Evolutionary conservation across 1,140 invertebrate species (phyloP).

Genomic region (Eumaeus atala): DNA sequence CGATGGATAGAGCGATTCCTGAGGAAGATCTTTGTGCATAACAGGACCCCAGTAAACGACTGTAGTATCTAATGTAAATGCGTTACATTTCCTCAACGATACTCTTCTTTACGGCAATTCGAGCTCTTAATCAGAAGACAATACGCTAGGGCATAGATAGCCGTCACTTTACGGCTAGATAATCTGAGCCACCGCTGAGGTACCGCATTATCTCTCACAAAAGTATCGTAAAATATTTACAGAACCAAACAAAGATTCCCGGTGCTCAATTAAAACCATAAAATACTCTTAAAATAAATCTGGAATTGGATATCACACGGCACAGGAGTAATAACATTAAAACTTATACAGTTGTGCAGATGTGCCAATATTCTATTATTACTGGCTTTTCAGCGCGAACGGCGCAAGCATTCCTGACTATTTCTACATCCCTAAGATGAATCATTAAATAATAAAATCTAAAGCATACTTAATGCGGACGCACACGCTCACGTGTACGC

Average conservation of each 20-base stretch:
- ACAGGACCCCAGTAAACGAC: no score
- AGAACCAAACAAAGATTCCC: constrained; percentile 55
- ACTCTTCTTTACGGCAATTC: no score
- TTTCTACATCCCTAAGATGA: constrained; percentile 74
- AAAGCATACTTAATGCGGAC: constrained; percentile 71
- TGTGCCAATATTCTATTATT: constrained; percentile 74
- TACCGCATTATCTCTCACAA: no score
- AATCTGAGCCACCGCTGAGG: no score
- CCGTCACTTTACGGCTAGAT: no score
- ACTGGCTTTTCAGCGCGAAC: constrained; percentile 69
- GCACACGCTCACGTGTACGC: constrained; percentile 52
- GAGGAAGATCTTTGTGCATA: no score
- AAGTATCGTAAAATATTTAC: constrained; percentile 28
- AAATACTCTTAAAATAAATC: constrained; percentile 68
- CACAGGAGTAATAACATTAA: constrained; percentile 67
- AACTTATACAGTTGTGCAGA: constrained; percentile 68
- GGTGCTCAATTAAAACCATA: constrained; percentile 70
- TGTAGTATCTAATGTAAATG: no score
- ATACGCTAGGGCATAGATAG: no score
- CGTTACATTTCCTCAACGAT: no score
- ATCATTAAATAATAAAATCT: constrained; percentile 74
- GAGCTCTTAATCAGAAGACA: no score
- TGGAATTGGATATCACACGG: constrained; percentile 57
- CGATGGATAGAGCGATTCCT: no score
- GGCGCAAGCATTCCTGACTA: constrained; percentile 68